A percentile compares a stretch with the other conserved stretches of the same genome.
phyloP scores from a whole-genome alignment of 2,888 invertebrate species.

The Acanthosepion lycidas region DNA sequence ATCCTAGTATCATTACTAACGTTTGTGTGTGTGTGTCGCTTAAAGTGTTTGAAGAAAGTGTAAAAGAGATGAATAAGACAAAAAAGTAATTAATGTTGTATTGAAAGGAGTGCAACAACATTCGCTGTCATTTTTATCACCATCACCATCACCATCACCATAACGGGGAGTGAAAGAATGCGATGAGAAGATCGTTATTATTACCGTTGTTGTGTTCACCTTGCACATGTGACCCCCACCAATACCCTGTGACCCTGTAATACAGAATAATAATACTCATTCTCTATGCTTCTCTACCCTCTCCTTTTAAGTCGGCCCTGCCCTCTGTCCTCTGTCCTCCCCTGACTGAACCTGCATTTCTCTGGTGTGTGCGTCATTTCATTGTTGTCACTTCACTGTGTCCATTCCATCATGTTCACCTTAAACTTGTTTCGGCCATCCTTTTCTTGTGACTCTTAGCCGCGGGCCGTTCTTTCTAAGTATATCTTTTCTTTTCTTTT shows the following conservation, averaged over 20 bases:
- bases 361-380: conserved; percentile 33
- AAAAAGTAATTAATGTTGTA: not conserved
- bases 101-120: conserved; percentile 33
- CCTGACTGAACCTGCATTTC: not conserved
- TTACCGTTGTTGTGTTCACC: not conserved
- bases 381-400: conserved; percentile 33
- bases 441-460: not conserved
- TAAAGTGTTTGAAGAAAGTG: not conserved
- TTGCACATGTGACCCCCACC: conserved; percentile 33
- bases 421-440: not conserved
- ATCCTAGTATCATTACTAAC: not conserved
- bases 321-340: not conserved
- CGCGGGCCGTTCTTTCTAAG: not conserved
- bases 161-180: not conserved
- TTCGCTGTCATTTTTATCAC: not conserved
- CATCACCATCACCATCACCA: not conserved
- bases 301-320: not conserved
- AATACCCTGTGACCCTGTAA: conserved; percentile 33
- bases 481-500: not conserved
- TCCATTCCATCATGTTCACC: conserved; percentile 22
- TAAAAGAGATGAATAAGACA: not conserved
- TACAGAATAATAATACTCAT: conserved; percentile 20
- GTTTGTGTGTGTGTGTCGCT: not conserved
- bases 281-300: not conserved
- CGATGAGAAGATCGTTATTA: not conserved